phyloP scores from a whole-genome alignment of 2,113 vertebrate genomes.

The Vidua chalybeata region DNA sequence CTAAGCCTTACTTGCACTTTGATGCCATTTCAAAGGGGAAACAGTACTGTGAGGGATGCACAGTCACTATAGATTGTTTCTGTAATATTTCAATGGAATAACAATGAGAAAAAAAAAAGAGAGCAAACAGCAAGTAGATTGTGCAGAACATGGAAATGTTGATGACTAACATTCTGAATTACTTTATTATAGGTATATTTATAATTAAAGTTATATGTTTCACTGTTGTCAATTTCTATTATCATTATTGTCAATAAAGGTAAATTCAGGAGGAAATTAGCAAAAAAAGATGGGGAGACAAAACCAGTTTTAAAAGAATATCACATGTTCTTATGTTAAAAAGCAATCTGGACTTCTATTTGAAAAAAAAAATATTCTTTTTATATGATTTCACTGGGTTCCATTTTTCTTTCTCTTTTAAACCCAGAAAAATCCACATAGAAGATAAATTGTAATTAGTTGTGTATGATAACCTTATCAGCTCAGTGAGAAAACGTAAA shows the following conservation, averaged over 20 bases:
- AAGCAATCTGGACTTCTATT: background rate
- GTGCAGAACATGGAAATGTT: background rate
- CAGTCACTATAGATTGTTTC: background rate
- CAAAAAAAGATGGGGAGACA: background rate
- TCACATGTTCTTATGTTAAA: background rate
- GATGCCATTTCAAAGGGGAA: constrained; percentile 18
- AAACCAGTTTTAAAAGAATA: background rate
- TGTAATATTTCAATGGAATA: background rate
- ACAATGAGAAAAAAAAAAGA: background rate
- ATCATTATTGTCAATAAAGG: background rate
- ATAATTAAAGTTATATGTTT: background rate
- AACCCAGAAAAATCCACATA: background rate
- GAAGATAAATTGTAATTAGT: background rate
- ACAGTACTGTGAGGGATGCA: background rate
- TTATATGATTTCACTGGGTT: background rate
- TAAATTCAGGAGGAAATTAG: background rate
- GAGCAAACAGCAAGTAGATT: background rate
- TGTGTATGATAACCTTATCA: background rate
- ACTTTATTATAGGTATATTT: background rate
- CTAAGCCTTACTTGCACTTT: background rate
- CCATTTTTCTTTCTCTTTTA: background rate
- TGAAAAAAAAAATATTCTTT: background rate
- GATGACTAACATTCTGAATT: background rate
- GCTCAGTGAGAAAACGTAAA: background rate
- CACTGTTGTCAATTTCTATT: background rate